Conservation (phyloP, 2,113 vertebrate genomes). For the Glareola pratincola region DNA sequence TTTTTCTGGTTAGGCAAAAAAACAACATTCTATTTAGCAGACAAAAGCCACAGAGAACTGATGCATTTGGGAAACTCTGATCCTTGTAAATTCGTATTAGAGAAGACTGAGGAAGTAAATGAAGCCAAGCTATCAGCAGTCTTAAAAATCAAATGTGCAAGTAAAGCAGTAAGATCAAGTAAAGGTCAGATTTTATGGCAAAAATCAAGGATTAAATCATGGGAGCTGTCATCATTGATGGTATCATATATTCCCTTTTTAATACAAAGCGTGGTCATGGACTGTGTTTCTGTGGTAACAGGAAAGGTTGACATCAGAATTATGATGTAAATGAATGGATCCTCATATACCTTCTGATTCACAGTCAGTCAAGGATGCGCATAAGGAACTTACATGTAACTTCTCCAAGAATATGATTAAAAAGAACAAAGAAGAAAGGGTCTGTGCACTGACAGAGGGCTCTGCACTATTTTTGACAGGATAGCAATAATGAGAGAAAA, state of each 20-base stretch:
- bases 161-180: conserved; percentile 35
- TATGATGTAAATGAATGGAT: conserved; percentile 47
- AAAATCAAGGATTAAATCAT: conserved; percentile 54
- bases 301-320: conserved; percentile 20
- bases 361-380: not conserved
- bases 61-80: not conserved
- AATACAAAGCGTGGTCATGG: conserved; percentile 11
- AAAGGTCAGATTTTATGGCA: conserved; percentile 46
- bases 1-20: not conserved
- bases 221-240: conserved; percentile 16
- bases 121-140: not conserved
- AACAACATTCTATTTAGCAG: not conserved
- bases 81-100: not conserved
- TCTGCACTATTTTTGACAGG: not conserved
- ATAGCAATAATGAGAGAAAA: conserved; percentile 28
- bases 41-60: not conserved
- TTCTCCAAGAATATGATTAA: conserved; percentile 41
- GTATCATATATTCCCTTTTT: conserved; percentile 36
- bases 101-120: conserved; percentile 10
- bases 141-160: conserved; percentile 24
- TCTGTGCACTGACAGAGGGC: not conserved
- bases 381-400: conserved; percentile 14
- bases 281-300: conserved; percentile 53
- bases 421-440: conserved; percentile 35
- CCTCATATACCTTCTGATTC: conserved; percentile 13